Base-by-base conservation (phyloP, 2,797 vertebrate species). In the Myiotriccus ornatus region DNA sequence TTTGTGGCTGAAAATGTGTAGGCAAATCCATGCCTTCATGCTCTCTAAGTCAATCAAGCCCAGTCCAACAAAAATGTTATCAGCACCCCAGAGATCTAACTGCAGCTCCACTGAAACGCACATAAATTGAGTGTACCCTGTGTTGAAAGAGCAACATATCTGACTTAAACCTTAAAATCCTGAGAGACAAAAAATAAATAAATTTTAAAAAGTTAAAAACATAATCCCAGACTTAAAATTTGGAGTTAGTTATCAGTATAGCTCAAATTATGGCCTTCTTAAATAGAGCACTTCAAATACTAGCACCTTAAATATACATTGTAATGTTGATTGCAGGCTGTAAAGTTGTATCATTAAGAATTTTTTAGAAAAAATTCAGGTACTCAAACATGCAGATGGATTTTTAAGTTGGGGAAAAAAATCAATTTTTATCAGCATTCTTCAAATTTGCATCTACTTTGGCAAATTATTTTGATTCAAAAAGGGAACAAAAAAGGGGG, bases 111-210 rank as follows among this genome's bases (percentile, higher is more conserved):
- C 18, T 28, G 24, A 76, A 91, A 84, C 76, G 6, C 14, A 32
- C 7, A 13, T 10, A 55, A 55, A 67, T 2, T 0, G 1, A 78
- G 30, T 3, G 14, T 10, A 25, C 9, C 30, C 14, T 39, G 16
- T 44, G 57, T 56, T 79, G 46, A 46, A 64, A 78, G 13, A 65
- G 8, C n/a, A 73, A 25, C 14, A 5, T 4, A 41, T 8, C 19
- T 77, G 47, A 88, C 23, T 22, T 10, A 62, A 69, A n/a, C 9
- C 10, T 70, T 63, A 65, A 69, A 65, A 84, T 20, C 32, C 52
- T 18, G 8, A 70, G 50, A 93, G n/a, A 3, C 14, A 35, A 34
- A n/a, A 37, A 22, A 52, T 18, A 52, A 52, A 30, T 28, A 30
- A 11, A 49, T 50, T 27, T 28, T 10, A 7, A 28, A 50, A 53